Evolutionary conservation across 2,888 invertebrate species (phyloP), one percentile per base, ranked within the genome.

Genomic region (Entomobrya multifasciata): DNA sequence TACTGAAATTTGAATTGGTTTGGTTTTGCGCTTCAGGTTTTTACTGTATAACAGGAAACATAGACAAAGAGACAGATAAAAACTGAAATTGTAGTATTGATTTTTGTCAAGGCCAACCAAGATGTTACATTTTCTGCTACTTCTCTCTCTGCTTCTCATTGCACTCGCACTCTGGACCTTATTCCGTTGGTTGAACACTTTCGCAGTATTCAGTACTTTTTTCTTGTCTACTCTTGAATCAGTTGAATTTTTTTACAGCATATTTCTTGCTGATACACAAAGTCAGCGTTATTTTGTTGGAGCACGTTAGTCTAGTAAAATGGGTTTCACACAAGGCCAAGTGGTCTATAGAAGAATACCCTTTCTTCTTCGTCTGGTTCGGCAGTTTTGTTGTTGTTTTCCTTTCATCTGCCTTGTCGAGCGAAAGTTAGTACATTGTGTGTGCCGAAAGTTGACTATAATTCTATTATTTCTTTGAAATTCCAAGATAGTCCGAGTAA

Each of bases 81-180:
- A 77, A 60, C 77, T 41, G 60, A 25, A 77, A 72, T 41, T 77
- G 60, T 60, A 25, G 20, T 77, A 77, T 77, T 77, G 77, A 77
- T 77, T 77, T 77, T 60, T 44, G 55, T 77, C 77, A 77, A 77
- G 77, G 60, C n/a, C 77, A 77, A 57, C 41, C 44, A 77, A 77
- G 77, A 77, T 77, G 77, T 20, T 22, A 77, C 77, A 77, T 44
- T 77, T 60, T 47, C 70, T 47, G n/a, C 25, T 25, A 47, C 70
- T 70, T 27, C 30, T 15, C 25, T n/a, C 4, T n/a, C n/a, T n/a
- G n/a, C 27, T 22, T 70, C 22, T 70, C n/a, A 17, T 27, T 44
- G 25, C 70, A 70, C 3, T 70, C 36, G 70, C 25, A 47, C 47
- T 70, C 10, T 47, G 36, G 47, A 70, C 70, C 22, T 15, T 44